Evolutionary conservation across 92 coral and sea anemone species (phyloP), one percentile per base, ranked within the genome.

Genomic region (Umimayanthus chanpuru): DNA sequence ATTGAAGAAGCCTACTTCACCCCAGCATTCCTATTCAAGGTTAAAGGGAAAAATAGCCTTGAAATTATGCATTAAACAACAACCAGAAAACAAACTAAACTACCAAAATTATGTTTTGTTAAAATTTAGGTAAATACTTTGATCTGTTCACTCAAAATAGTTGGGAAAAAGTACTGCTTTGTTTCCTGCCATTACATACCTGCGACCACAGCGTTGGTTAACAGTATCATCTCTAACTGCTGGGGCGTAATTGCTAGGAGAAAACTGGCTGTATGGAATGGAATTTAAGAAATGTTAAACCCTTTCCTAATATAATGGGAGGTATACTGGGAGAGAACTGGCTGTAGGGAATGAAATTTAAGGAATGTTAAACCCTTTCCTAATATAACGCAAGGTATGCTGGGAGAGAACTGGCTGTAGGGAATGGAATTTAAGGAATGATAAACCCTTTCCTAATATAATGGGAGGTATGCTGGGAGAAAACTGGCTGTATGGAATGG

Each of bases 201-300:
- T 43, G 38, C 38, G 3, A 23, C 64, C 1, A 49, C 67, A 18
- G 40, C 28, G 67, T 83, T 83, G 36, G 41, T 83, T 44, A 83
- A 28, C 32, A 94, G 90, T 9, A 91, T 81, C 79, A 86, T 75
- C 36, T 90, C 91, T 32, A 94, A 79, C 50, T 80, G 82, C 12
- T 94, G 92, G 12, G 89, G 86, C 23, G 91, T 14, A 50, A 94
- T 81, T 6, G 92, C 93, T 53, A 94, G 93, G 9, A 94, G 92
- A 55, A 88, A 64, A 85, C 95, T 85, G 14, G 94, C 97, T 94
- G 89, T 85, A 70, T 29, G 66, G 25, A 86, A 12, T 25, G 15
- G 26, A 40, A 71, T 32, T 7, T 44, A 67, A 50, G 15, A 30
- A 68, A 61, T 12, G 3, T 80, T 53, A 55, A 80, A 53, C 12